These are phyloP conservation scores for Eudemis profundana DNA, from an alignment of 2,888 invertebrate species.

Conservation along the genomic window DNA sequence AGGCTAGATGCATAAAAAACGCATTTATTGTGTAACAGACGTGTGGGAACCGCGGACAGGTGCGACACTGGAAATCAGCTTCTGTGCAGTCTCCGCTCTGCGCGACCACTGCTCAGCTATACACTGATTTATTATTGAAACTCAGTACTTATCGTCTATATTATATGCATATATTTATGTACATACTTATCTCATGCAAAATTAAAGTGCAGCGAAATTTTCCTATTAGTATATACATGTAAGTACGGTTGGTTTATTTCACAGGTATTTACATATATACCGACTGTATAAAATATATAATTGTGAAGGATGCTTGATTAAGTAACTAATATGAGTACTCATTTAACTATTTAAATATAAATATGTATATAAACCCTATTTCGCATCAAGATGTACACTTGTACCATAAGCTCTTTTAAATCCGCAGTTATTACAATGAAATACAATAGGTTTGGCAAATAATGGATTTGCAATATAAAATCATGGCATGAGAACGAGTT, in stretches of 20 bases:
- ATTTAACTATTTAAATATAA: too few species aligned
- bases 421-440: neutral
- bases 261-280: too few species aligned
- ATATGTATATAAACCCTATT: too few species aligned
- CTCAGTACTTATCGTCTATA: conserved; percentile 15
- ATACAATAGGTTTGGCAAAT: neutral
- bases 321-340: too few species aligned
- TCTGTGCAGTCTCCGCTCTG: conserved; percentile 32
- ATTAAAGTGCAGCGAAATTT: neutral
- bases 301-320: too few species aligned
- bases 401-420: too few species aligned
- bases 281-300: too few species aligned
- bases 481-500: too few species aligned
- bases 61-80: conserved; percentile 53
- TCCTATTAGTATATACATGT: neutral
- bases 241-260: neutral
- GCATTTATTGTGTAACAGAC: conserved; percentile 73
- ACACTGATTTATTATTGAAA: conserved; percentile 34
- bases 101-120: conserved; percentile 16
- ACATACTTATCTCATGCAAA: neutral
- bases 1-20: conserved; percentile 71
- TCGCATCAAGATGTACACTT: too few species aligned
- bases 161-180: neutral
- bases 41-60: conserved; percentile 77
- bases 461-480: neutral